phyloP scores from a whole-genome alignment of 2,113 vertebrate genomes.

The Natator depressus region DNA sequence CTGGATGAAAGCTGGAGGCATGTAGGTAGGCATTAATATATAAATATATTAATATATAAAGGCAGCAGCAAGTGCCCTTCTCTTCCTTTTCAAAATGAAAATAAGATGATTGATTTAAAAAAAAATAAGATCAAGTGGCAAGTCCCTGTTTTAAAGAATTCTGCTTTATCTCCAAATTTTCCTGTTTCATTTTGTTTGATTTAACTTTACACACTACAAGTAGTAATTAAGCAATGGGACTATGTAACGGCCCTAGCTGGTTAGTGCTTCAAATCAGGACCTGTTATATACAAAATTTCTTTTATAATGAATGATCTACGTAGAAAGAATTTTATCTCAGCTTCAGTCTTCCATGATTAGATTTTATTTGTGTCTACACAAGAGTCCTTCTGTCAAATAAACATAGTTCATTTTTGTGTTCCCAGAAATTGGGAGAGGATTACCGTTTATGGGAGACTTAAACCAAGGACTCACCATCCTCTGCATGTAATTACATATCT shows the following conservation, averaged over 20 bases:
- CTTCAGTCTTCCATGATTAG: background rate
- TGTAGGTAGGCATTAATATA: too few relatives aligned
- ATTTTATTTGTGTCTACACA: background rate
- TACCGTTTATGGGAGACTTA: background rate
- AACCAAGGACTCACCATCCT: background rate
- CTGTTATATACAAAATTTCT: background rate
- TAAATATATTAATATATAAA: background rate
- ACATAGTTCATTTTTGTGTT: slow-evolving; percentile 1
- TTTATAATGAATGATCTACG: background rate
- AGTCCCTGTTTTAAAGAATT: background rate
- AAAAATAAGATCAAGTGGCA: background rate
- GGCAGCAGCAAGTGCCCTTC: background rate
- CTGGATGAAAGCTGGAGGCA: too few relatives aligned
- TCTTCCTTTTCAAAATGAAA: background rate
- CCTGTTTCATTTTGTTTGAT: background rate
- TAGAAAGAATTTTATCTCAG: background rate
- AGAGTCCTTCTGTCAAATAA: background rate
- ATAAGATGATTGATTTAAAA: background rate
- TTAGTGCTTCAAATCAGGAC: background rate
- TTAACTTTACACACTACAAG: too few relatives aligned
- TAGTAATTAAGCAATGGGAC: too few relatives aligned
- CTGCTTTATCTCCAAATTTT: background rate
- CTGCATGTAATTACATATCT: background rate
- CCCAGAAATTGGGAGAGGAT: background rate
- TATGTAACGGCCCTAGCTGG: background rate